Evolutionary conservation across 2,888 invertebrate genomes (phyloP), one percentile per base, ranked within the genome.

Genomic region (Poecilus cupreus): DNA sequence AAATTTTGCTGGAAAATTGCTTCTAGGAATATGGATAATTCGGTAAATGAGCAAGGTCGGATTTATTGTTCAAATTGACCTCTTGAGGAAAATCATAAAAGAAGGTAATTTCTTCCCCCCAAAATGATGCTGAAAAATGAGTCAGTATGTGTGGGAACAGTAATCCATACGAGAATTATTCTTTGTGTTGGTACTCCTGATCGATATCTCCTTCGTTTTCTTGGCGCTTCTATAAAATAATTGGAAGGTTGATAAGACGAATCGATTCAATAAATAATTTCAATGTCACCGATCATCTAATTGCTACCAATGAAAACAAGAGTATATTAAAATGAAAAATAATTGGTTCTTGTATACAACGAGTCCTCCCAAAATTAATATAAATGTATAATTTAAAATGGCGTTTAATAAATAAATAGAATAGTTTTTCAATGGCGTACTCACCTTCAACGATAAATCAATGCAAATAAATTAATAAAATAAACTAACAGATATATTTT

Each of bases 51-150:
- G 46, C 60, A 60, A 46, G 43, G 43, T 64, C 39, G 78, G 64
- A 78, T 78, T 64, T 78, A 78, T 78, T 78, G 78, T 60, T 20
- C 11, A 60, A 78, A 78, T 64, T 60, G 60, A 60, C 24, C 46
- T 20, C 43, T 77, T 60, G 16, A 64, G 51, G 22, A 26, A 26
- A 60, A 78, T 78, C 43, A 78, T 78, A 78, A 39, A 60, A 75
- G 46, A n/a, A 39, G n/a, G 57, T 22, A 60, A 60, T 78, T 78
- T 60, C 39, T 64, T 78, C 24, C 20, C 51, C 11, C 49, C 20
- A 43, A 77, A 76, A 39, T 43, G 60, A 57, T 22, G 46, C 11
- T 75, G n/a, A 3, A 16, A 64, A 72, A 20, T 26, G 20, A 46
- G 20, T 6, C 22, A 26, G 32, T 37, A 6, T 64, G 26, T 64